These are phyloP conservation scores for Platynereis dumerilii DNA, from an alignment of 2,888 invertebrate species.

Conservation along the genomic window DNA sequence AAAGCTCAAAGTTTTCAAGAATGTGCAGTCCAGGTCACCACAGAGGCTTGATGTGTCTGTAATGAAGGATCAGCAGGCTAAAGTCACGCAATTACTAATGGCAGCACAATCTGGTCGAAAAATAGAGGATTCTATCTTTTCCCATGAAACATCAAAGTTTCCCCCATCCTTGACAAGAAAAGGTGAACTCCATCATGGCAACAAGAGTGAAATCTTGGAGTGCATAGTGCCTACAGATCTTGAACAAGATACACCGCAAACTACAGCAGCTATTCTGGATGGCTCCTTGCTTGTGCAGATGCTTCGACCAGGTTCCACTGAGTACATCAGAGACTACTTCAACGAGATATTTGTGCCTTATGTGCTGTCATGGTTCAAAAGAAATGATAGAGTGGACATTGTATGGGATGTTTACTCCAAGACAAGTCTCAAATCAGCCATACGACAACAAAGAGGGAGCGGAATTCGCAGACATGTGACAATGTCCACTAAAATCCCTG, in stretches of 20 bases:
- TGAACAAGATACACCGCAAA: slow-evolving; percentile 20
- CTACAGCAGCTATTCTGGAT: slow-evolving; percentile 29
- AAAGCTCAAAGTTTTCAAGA: slow-evolving; percentile 16
- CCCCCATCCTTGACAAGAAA: slow-evolving; percentile 23
- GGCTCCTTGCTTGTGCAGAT: slow-evolving; percentile 29
- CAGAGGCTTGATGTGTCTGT: slow-evolving; percentile 19
- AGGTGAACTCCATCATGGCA: slow-evolving; percentile 15
- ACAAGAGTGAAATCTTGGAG: slow-evolving; percentile 21
- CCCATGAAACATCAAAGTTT: slow-evolving; percentile 11
- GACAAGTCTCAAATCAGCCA: slow-evolving; percentile 25
- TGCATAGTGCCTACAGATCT: slow-evolving; percentile 26
- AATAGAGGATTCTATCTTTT: slow-evolving; percentile 11
- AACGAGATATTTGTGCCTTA: slow-evolving; percentile 27
- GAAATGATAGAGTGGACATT: slow-evolving; percentile 13
- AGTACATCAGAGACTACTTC: slow-evolving; percentile 25
- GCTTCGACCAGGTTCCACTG: slow-evolving; percentile 24
- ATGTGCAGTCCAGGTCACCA: slow-evolving; percentile 8
- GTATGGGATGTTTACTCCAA: slow-evolving; percentile 17
- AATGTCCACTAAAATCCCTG: slow-evolving; percentile 22
- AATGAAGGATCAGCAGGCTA: slow-evolving; percentile 21
- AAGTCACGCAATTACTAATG: slow-evolving; percentile 22
- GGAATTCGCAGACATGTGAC: slow-evolving; percentile 6
- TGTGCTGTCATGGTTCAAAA: slow-evolving; percentile 23
- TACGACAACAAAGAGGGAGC: slow-evolving; percentile 11
- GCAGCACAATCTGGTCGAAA: slow-evolving; percentile 22